Base-by-base conservation (phyloP, 35 echinoderm and acorn worm genomes). In the Amphiura filiformis region DNA sequence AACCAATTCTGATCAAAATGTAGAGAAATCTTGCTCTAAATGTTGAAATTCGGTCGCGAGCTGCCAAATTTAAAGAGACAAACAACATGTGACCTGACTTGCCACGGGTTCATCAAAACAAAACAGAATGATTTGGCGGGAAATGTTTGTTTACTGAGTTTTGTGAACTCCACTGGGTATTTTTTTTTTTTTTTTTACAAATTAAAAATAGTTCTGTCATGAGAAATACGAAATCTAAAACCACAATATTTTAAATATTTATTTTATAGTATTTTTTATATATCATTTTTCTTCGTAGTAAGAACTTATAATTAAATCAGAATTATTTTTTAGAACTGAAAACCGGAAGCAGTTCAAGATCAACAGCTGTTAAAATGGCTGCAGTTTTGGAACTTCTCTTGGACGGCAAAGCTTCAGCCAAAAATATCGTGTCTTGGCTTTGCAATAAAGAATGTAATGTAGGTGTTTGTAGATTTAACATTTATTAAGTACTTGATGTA, bases 351-450 rank as follows among this genome's bases (percentile, higher is more conserved):
- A 79, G 36, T 28, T 35, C 22, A 84, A 84, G 22, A 38, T 77
- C 31, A 49, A 36, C 26, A 35, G 17, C 34, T 79, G 83, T 84
- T 77, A 91, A 91, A 78, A 91, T 91, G 89, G 89, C 89, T 33
- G 89, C 82, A 14, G 82, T 91, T 17, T 64, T 91, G 42, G 89
- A 85, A 57, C 30, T 75, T 1, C 35, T 78, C 37, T 65, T 91
- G 26, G 82, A 82, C 13, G 75, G 40, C 57, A 91, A 84, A 20
- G 20, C 85, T 22, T 84, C 82, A 38, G 57, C 76, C 0, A 78
- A 84, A 85, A 76, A 78, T 78, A 36, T 91, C 20, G 31, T 91
- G 22, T 44, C 35, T 7, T 91, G 89, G 89, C 77, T 78, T 35
- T 57, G 42, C 1, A 31, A 37, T 17, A 76, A 65, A 38, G 44